Evolutionary conservation across 2,888 invertebrate genomes (phyloP).

Genomic region (Corbicula japonica): DNA sequence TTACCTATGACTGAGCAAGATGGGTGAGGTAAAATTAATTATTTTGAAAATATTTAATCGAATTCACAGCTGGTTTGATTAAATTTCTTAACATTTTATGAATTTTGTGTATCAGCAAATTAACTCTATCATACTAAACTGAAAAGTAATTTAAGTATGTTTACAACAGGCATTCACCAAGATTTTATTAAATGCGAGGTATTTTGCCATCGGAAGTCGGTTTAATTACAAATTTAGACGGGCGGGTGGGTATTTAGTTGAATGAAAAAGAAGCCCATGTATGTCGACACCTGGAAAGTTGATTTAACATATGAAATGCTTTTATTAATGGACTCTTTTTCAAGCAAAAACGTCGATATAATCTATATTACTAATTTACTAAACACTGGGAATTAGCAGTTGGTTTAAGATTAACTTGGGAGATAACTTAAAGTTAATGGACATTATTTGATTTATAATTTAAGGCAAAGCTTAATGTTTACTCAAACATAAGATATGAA

Average conservation of each 20-base stretch:
- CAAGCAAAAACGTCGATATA: conserved; percentile 20
- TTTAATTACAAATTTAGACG: conserved; percentile 29
- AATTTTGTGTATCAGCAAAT: conserved; percentile 52
- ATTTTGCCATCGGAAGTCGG: conserved; percentile 7
- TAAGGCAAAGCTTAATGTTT: too few species aligned
- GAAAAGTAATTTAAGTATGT: conserved; percentile 55
- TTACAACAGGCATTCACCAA: conserved; percentile 28
- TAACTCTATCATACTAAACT: conserved; percentile 39
- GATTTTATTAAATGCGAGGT: conserved; percentile 28
- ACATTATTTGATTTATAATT: conserved; percentile 8
- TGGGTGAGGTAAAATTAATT: too few species aligned
- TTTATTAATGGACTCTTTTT: conserved; percentile 6
- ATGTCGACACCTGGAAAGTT: conserved; percentile 22
- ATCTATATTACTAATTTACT: conserved; percentile 27
- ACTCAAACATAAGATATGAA: too few species aligned
- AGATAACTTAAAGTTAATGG: conserved; percentile 21
- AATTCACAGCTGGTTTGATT: conserved; percentile 38
- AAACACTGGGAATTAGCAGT: conserved; percentile 37
- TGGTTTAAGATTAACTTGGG: conserved; percentile 7
- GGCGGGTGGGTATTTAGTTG: conserved; percentile 8
- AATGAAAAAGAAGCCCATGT: conserved; percentile 8
- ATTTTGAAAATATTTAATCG: conserved; percentile 36
- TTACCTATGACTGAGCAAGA: too few species aligned
- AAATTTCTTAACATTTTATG: conserved; percentile 22
- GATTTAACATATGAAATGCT: conserved; percentile 20